phyloP scores from a whole-genome alignment of 2,113 vertebrate genomes.

The Spea bombifrons region DNA sequence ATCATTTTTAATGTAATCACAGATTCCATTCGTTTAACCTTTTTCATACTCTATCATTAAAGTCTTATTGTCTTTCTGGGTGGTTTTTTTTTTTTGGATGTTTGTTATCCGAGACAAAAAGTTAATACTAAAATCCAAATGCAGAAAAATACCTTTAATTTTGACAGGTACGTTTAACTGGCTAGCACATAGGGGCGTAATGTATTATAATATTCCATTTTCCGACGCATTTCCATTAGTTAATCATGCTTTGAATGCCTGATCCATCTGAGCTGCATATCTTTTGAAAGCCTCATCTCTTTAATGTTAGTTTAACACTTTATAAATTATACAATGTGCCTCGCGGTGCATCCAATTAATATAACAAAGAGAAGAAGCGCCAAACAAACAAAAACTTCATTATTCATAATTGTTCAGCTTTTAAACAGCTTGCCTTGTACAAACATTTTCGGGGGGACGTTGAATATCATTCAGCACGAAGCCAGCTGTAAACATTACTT shows the following conservation, averaged over 20 bases:
- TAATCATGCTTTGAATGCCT: constrained; percentile 14
- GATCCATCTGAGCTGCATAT: background rate
- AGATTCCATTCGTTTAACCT: too few species aligned
- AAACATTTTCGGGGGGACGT: constrained; percentile 22
- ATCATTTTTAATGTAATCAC: too few species aligned
- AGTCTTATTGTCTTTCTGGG: too few species aligned
- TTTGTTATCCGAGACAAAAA: background rate
- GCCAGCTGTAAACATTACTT: constrained; percentile 17
- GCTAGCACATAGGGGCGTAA: background rate
- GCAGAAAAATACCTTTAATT: background rate
- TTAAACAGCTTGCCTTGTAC: constrained; percentile 21
- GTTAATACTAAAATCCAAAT: background rate
- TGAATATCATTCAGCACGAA: background rate
- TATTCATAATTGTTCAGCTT: constrained; percentile 21
- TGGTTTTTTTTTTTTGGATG: too few species aligned
- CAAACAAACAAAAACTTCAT: constrained; percentile 11
- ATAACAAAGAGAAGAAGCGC: constrained; percentile 32
- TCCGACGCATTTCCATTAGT: constrained; percentile 7
- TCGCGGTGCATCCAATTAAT: constrained; percentile 35
- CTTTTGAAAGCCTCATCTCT: constrained; percentile 28
- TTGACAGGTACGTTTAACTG: background rate
- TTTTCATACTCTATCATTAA: too few species aligned
- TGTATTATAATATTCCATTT: background rate
- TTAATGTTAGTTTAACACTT: constrained; percentile 37
- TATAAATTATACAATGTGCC: constrained; percentile 38